phyloP scores from a whole-genome alignment of 2,797 vertebrate genomes.

The Poecilia velifera region DNA sequence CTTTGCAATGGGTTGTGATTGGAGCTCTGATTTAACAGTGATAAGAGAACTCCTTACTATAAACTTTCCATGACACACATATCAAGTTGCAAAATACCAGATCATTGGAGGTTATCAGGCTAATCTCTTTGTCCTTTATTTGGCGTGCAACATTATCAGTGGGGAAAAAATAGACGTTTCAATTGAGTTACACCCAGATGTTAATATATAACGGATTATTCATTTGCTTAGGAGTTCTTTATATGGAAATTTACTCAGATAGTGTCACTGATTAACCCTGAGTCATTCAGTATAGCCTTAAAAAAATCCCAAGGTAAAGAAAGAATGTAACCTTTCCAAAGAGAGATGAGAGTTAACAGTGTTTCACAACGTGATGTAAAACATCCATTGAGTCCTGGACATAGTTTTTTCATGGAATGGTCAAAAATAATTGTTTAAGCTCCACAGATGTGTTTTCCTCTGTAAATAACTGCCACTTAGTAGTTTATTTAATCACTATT shows the following conservation, averaged over 20 bases:
- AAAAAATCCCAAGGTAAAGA: neutral
- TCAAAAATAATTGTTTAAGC: neutral
- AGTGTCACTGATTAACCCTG: slow-evolving; percentile 46
- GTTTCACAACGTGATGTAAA: neutral
- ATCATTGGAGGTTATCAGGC: slow-evolving; percentile 19
- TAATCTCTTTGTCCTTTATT: neutral
- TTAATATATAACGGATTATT: neutral
- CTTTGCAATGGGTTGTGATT: neutral
- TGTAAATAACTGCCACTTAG: neutral
- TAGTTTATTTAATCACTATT: neutral
- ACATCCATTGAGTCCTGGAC: neutral
- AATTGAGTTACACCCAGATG: neutral
- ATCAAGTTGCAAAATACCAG: neutral
- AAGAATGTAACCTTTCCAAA: slow-evolving; percentile 5
- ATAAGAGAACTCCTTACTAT: neutral
- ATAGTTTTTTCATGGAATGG: neutral
- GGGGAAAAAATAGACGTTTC: neutral
- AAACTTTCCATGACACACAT: slow-evolving; percentile 30
- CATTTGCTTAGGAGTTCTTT: slow-evolving; percentile 5
- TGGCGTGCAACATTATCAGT: neutral
- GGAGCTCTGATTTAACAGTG: neutral
- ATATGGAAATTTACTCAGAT: slow-evolving; percentile 35
- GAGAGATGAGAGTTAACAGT: neutral
- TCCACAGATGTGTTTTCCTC: neutral
- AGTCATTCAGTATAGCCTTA: neutral